These are phyloP conservation scores for Gorsachius goisagi DNA, from an alignment of 2,113 vertebrate genomes.

Conservation along the genomic window DNA sequence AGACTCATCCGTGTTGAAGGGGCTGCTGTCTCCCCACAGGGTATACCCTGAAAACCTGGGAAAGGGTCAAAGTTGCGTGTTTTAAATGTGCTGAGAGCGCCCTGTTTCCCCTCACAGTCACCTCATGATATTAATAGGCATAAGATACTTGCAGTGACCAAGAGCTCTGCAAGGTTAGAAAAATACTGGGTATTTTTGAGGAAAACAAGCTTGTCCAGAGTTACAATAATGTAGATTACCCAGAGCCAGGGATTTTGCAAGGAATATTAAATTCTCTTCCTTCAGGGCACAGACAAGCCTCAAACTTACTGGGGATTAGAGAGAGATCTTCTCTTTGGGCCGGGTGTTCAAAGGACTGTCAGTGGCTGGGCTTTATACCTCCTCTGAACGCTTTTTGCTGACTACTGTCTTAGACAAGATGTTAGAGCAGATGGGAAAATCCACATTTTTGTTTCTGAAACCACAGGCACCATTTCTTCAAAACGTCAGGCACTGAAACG, in stretches of 20 bases:
- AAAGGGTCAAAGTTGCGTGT: neutral
- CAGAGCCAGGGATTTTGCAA: neutral
- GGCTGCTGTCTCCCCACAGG: neutral
- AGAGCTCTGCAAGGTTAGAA: neutral
- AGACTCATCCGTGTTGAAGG: rapidly evolving
- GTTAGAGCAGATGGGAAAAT: neutral
- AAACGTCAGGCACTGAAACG: neutral
- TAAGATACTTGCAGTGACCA: neutral
- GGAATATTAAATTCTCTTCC: constrained; percentile 45
- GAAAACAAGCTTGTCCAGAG: neutral
- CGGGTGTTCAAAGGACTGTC: neutral
- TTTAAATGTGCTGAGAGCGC: rapidly evolving
- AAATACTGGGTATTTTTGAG: neutral
- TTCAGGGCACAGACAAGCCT: constrained; percentile 9
- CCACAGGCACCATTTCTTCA: neutral
- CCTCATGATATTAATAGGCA: neutral
- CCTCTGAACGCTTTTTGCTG: neutral
- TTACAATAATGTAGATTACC: neutral
- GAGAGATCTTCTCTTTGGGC: neutral
- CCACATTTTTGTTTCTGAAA: neutral
- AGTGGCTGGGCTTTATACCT: neutral
- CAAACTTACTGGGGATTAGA: neutral
- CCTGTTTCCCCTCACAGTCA: neutral
- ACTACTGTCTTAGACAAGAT: neutral
- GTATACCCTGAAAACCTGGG: neutral